Conservation (phyloP, 2,797 vertebrate species). For the Alcedo quadribrachys region DNA sequence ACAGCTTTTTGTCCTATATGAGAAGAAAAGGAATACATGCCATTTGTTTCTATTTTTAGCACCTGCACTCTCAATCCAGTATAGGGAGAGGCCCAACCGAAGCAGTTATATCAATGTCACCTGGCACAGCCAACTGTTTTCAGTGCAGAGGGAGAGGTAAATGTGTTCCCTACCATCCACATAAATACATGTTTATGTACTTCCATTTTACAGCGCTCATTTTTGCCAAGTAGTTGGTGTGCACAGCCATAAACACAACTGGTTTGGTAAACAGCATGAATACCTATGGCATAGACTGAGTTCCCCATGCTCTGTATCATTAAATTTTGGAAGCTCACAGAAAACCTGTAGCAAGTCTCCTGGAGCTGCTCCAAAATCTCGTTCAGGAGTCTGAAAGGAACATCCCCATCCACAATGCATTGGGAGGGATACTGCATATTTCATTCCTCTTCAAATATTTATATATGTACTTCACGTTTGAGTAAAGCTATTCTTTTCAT, state of each 20-base stretch:
- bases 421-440: background rate
- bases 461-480: background rate
- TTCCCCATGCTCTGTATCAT: background rate
- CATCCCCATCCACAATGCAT: fast-evolving
- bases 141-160: background rate
- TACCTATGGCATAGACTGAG: background rate
- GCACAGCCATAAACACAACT: background rate
- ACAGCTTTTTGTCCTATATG: background rate
- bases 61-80: background rate
- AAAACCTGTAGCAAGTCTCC: background rate
- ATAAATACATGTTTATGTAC: background rate
- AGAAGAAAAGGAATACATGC: background rate
- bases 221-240: background rate
- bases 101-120: constrained; percentile 51
- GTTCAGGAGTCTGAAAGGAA: background rate
- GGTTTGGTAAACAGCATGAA: background rate
- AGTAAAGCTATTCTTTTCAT: constrained; percentile 6
- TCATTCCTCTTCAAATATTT: constrained; percentile 26
- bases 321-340: background rate
- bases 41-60: background rate
- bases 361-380: background rate
- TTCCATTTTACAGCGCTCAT: background rate
- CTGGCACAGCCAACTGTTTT: background rate
- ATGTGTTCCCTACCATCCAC: background rate
- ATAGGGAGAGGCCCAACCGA: constrained; percentile 7